Evolutionary conservation across 1,140 invertebrate genomes (phyloP), one percentile per base, ranked within the genome.

Genomic region (Frieseomelitta varia): DNA sequence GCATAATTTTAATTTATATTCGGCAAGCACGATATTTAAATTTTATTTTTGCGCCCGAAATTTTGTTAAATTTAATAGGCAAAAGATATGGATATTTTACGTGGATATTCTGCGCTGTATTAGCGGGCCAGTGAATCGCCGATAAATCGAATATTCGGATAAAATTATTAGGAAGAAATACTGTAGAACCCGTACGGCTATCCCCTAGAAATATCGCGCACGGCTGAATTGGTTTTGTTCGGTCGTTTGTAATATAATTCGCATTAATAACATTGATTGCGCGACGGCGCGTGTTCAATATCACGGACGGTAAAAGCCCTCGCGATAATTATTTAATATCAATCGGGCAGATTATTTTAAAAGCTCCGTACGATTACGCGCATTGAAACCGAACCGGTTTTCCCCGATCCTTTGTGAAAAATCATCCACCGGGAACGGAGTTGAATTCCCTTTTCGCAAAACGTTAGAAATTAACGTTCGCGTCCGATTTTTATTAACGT

Each of bases 181-280:
- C 39, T 47, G 51, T 51, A 71, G 21, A 51, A 15, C 1, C 6
- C n/a, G 21, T 47, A 12, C 47, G 6, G 6, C 39, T 47, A 47
- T 6, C 39, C 14, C 24, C 39, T n/a, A 39, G 19, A 71, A 47
- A 71, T 71, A 71, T 39, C 6, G 39, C 3, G 21, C 0, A 68
- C 21, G 34, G 14, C 1, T 53, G 15, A 74, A 74, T 74, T 74
- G n/a, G 19, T 30, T 34, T 56, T 17, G 27, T 55, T 55, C 19
- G 10, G 30, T 74, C 27, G 21, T 0, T 4, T 27, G 24, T 55
- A 55, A 56, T 55, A 30, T 34, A 55, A 74, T 74, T 47, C 30
- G 21, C n/a, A 55, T 74, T 74, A 74, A 74, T 74, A 74, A 55
- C 24, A 55, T 74, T 30, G 11, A 74, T 55, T 74, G 51, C n/a